Percentiles rank a stretch among this genome's conserved stretches.
These are phyloP conservation scores for Passer domesticus DNA, from an alignment of 2,113 vertebrate species.

Conservation along the genomic window DNA sequence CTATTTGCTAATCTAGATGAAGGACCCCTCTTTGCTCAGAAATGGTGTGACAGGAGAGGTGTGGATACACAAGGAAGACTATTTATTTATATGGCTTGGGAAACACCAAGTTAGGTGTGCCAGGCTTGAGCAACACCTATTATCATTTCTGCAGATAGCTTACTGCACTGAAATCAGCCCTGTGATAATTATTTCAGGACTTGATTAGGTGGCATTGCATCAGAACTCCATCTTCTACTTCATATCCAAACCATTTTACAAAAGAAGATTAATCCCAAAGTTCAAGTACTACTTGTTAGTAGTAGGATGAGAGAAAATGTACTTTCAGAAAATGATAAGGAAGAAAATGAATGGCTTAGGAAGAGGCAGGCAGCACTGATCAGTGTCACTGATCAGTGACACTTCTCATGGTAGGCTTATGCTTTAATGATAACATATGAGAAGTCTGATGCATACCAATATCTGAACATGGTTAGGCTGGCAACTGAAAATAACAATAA, in stretches of 20 bases:
- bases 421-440: background rate
- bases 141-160: conserved; percentile 25
- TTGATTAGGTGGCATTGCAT: background rate
- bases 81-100: conserved; percentile 32
- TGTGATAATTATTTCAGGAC: conserved; percentile 11
- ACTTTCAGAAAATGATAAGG: background rate
- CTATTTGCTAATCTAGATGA: background rate
- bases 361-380: background rate
- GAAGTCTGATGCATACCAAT: background rate
- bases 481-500: background rate
- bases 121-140: conserved; percentile 47
- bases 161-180: conserved; percentile 32
- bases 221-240: background rate
- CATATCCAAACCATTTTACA: background rate
- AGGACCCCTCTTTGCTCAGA: conserved; percentile 6
- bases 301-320: background rate
- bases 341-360: background rate
- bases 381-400: background rate
- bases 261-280: background rate
- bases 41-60: conserved; percentile 10
- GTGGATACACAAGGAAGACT: background rate
- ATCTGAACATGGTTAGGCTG: background rate
- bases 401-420: background rate
- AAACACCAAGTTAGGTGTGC: conserved; percentile 55
- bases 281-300: background rate